Evolutionary conservation across 2,797 vertebrate genomes (phyloP), one percentile per base, ranked within the genome.

Genomic region (Caiman crocodilus): DNA sequence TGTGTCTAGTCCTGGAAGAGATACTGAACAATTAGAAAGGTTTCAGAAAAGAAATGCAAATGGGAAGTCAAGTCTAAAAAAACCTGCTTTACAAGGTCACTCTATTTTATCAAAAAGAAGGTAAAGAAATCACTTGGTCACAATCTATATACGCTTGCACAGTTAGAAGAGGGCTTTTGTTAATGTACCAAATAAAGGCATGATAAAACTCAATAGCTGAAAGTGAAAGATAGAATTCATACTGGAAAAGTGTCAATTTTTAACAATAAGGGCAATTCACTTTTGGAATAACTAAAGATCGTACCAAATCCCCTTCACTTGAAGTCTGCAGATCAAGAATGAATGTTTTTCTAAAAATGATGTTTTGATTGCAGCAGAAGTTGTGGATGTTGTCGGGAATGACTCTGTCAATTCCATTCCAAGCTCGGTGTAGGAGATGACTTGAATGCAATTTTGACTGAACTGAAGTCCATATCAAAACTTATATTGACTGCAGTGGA

Each of bases 401-500:
- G 20, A 32, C 20, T 14, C 5, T 6, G 30, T 69, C 11, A 69
- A 69, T 35, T 69, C 21, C 35, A 35, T 71, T 32, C 20, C 20
- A 11, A 13, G 30, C 21, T 13, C 20, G 35, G 14, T 35, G 67
- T 13, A 71, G 32, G 67, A 35, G 21, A 21, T 30, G 35, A 71
- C 21, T n/a, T 32, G 79, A 20, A 50, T 64, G 26, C 82, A 80
- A 87, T 56, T 3, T 57, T 4, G 1, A 11, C 58, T 93, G 69
- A 73, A 13, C 80, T 86, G 16, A 94, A 90, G 81, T 88, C 79
- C 84, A 32, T 81, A 86, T 86, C n/a, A 84, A 94, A 90, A 14
- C 78, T 28, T 64, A 57, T 58, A 79, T 77, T 81, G 32, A 91
- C 90, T 93, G 80, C 23, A 92, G 82, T 11, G 28, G 18, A 87